Base-by-base conservation (phyloP, 2,888 invertebrate species). In the Busseola fusca region DNA sequence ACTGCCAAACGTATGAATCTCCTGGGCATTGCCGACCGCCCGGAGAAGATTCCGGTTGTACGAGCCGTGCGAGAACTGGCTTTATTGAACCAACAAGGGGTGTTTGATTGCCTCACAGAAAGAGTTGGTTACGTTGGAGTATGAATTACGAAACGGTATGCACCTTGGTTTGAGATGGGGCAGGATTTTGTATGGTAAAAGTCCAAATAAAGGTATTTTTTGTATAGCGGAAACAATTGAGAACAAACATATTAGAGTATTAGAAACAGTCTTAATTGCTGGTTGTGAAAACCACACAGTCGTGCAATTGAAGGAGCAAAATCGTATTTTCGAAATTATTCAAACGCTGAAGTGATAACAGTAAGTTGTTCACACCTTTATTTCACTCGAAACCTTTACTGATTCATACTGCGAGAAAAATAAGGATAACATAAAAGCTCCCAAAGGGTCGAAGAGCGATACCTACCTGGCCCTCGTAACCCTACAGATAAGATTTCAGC, bases 61-160 rank as follows among this genome's bases (percentile, higher is more conserved):
- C 56, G 58, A 50, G 48, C 70, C 50, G 25, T 14, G 10, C 25
- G 54, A 65, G 58, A 64, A 50, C 64, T 25, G 40, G 77, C 77
- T 82, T 84, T 84, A 82, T 82, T 75, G 78, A 67, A 72, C 80
- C 81, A 81, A 80, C 80, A 81, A 80, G 78, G 76, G 78, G 69
- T 74, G 78, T 81, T 73, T 81, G 80, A 80, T 80, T 80, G 80
- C 69, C 60, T 54, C 52, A 30, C 62, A 65, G 64, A 82, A 83
- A 83, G 76, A 81, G 78, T 82, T 84, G 42, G 45, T 27, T 25
- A 21, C 25, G 21, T 52, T 27, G 0, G 30, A 68, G 80, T 77
- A 74, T 40, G 45, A 65, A 81, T 74, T 50, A 50, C 10, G n/a
- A 9, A 50, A n/a, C 10, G 12, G n/a, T 50, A n/a, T n/a, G 48